phyloP scores from a whole-genome alignment of 2,797 vertebrate species.

The Muraenolepis orangiensis region DNA sequence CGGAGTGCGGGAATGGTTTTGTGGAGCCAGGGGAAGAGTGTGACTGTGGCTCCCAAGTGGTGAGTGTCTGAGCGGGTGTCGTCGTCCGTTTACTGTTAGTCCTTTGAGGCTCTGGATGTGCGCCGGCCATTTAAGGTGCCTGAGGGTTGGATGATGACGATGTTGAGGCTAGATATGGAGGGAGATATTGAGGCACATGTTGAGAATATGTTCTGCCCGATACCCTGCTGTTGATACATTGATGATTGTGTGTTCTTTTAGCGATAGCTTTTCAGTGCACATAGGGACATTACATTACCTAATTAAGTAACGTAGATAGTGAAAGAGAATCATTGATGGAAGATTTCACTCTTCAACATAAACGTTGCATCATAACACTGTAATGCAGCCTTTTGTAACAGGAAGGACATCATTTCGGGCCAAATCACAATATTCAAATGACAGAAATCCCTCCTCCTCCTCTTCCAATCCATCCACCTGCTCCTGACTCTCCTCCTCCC shows the following conservation, averaged over 20 bases:
- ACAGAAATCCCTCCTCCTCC: too few relatives aligned
- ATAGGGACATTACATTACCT: background rate
- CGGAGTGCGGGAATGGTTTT: constrained; percentile 96
- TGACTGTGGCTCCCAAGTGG: constrained; percentile 80
- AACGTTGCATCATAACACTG: too few relatives aligned
- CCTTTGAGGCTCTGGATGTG: too few relatives aligned
- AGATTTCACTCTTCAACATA: too few relatives aligned
- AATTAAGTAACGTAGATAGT: background rate
- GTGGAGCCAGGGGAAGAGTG: constrained; percentile 95
- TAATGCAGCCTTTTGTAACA: too few relatives aligned
- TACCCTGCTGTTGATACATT: background rate
- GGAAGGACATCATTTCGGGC: too few relatives aligned
- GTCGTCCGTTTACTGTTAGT: too few relatives aligned
- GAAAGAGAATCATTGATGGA: background rate
- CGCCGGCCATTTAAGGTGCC: too few relatives aligned
- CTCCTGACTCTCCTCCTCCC: too few relatives aligned
- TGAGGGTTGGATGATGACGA: background rate
- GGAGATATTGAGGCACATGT: background rate
- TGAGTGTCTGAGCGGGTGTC: constrained; percentile 36
- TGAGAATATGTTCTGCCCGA: too few relatives aligned
- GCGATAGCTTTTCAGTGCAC: background rate
- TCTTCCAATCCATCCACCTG: too few relatives aligned
- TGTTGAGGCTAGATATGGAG: background rate
- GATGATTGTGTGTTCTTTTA: background rate
- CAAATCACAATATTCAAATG: too few relatives aligned